Evolutionary conservation across 2,797 vertebrate genomes (phyloP), one percentile per base, ranked within the genome.

Genomic region (Danio albolineatus): DNA sequence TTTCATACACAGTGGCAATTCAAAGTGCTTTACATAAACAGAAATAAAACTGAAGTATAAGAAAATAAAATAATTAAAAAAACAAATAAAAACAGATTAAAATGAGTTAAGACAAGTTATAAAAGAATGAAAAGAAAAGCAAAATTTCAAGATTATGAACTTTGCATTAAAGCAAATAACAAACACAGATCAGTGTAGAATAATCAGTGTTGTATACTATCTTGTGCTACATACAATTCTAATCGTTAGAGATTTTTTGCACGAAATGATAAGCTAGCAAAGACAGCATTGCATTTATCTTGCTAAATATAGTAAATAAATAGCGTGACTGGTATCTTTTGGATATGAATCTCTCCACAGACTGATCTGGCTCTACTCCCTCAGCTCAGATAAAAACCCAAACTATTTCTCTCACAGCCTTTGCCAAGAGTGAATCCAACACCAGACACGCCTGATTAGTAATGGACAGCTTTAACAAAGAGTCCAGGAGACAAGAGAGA

Each of bases 381-480:
- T 53, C 39, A 19, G 38, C 65, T 19, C 38, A 70, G 71, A 78
- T 76, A n/a, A 77, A 61, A 80, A 70, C 3, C 3, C 2, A 51
- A 65, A 72, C 8, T 48, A 19, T 80, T 83, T 85, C 38, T 78
- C 69, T 71, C 43, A 80, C 62, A 13, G 49, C 46, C 57, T 67
- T 65, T 59, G 66, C 66, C 66, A 70, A 78, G 66, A 78, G 56
- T 61, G 38, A 39, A 64, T 77, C 65, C 71, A 80, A 66, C 41
- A 74, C 59, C 59, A 75, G 69, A 57, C 75, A 70, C 39, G 51
- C 60, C 49, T 69, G 64, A 86, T 85, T 77, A 80, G 65, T 28
- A 8, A 16, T 19, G 5, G 60, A 14, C 46, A 60, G 71, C 51
- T 49, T 76, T 46, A 39, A 67, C 43, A 57, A 73, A 76, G 59